phyloP scores from a whole-genome alignment of 2,113 vertebrate species.

The Nibea albiflora region DNA sequence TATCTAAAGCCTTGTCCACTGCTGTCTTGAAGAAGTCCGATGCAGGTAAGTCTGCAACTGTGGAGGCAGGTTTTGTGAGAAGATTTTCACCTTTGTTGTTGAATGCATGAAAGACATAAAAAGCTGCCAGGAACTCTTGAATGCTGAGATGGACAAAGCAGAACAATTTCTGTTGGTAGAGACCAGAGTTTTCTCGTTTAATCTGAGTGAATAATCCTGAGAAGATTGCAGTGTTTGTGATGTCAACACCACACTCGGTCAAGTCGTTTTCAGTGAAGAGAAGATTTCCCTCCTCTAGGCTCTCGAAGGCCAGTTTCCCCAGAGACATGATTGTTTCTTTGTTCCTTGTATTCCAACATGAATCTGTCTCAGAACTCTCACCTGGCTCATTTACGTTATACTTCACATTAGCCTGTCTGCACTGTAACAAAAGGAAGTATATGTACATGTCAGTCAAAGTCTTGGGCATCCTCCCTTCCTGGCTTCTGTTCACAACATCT shows the following conservation, averaged over 20 bases:
- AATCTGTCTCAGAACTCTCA: conserved; percentile 10
- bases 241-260: not conserved
- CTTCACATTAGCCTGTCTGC: conserved; percentile 56
- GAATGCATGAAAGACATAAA: conserved; percentile 35
- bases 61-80: fast-evolving
- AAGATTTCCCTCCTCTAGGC: conserved; percentile 28
- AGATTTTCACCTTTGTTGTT: conserved; percentile 27
- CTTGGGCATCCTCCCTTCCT: conserved; percentile 42
- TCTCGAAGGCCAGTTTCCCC: conserved; percentile 40
- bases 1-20: conserved; percentile 45
- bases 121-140: conserved; percentile 65
- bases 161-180: conserved; percentile 2
- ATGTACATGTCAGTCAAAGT: conserved; percentile 60
- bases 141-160: conserved; percentile 64
- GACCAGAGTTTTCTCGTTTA: not conserved
- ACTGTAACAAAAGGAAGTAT: conserved; percentile 52
- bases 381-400: not conserved
- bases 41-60: not conserved
- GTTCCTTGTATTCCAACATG: conserved; percentile 32
- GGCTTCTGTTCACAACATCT: not conserved
- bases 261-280: conserved; percentile 4
- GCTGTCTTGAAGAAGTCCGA: conserved; percentile 18
- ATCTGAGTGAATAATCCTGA: conserved; percentile 64
- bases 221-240: conserved; percentile 37
- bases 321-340: conserved; percentile 46